Base-by-base conservation (phyloP, 2,797 vertebrate genomes). In the Sebastes diaconus region DNA sequence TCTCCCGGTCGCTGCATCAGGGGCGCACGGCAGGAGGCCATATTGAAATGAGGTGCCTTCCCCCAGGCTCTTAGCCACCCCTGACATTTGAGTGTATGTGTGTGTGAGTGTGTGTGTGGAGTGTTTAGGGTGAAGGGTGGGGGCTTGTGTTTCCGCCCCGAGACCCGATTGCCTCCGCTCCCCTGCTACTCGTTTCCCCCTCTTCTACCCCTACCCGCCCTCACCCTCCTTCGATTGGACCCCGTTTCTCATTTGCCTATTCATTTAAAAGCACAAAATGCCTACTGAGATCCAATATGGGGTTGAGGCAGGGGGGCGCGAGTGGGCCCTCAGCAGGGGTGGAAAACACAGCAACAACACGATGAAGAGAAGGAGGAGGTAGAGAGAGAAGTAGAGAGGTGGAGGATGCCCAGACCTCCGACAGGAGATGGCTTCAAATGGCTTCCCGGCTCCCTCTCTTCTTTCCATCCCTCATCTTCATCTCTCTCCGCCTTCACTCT, bases 251-350 rank as follows among this genome's bases (percentile, higher is more conserved):
- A 96, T 96, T 96, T 96, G 95, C 94, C 93, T 96, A 95, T 94
- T 96, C 94, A 95, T 96, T 96, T 95, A 95, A 95, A 95, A 95
- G 93, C 93, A 94, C 91, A 94, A 95, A 96, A 79, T 95, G 91
- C 95, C 95, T 92, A 96, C 95, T 95, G 96, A 95, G 96, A 96
- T 96, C 94, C 96, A 96, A 96, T 96, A 96, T 96, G 93, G 95
- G 94, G 92, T 86, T 90, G 92, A 95, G 95, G 95, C 90, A 91
- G 93, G 95, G 95, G 95, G 95, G 95, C 90, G 70, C 80, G 82
- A 92, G 91, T 87, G 87, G 93, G 91, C 84, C 93, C 93, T 70
- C 95, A 94, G 95, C 94, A 83, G 95, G 95, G 91, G 93, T 80
- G 86, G 73, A 90, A 92, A 91, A 94, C 89, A 93, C 79, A 90